Evolutionary conservation across 2,113 vertebrate species (phyloP), one percentile per base, ranked within the genome.

Genomic region (Toxotes chatareus): DNA sequence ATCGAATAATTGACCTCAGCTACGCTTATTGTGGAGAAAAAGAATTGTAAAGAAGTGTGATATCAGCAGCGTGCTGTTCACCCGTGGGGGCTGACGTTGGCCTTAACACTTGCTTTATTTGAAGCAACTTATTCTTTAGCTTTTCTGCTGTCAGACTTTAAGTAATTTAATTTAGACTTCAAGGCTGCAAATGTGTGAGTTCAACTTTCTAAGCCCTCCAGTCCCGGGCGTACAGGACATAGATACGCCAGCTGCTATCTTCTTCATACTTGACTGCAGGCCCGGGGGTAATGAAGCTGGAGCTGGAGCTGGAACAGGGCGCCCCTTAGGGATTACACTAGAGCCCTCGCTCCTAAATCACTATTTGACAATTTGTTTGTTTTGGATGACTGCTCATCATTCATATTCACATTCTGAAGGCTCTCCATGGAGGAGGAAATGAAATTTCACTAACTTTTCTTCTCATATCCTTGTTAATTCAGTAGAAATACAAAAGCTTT

Each of bases 201-300:
- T 85, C 10, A 82, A 71, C 83, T 83, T 87, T 82, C 42, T 21
- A 2, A 42, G 80, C 78, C 90, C 88, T 21, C 5, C 77, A 86
- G 89, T 91, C 75, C 74, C 71, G 47, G 69, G 80, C 55, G 76
- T 70, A 74, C 19, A 40, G 74, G 72, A 64, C n/a, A 47, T 23
- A 56, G 81, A 86, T 83, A 67, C 47, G 82, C 78, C 92, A 90
- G 89, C 90, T 93, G 91, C 84, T 87, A 75, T 84, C 84, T 87
- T 76, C 83, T 87, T 91, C 90, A 90, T 84, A 80, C 70, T 85
- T 84, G 84, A 91, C 84, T 92, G 86, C 80, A 81, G 84, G 84
- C 72, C 90, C 47, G 0, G 71, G 38, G 83, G 86, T 79, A 70
- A 21, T 62, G 51, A 70, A 82, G 75, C 51, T 76, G 49, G 64